Conservation (phyloP, 2,797 vertebrate genomes). For the Pseudocheirus occidentalis region DNA sequence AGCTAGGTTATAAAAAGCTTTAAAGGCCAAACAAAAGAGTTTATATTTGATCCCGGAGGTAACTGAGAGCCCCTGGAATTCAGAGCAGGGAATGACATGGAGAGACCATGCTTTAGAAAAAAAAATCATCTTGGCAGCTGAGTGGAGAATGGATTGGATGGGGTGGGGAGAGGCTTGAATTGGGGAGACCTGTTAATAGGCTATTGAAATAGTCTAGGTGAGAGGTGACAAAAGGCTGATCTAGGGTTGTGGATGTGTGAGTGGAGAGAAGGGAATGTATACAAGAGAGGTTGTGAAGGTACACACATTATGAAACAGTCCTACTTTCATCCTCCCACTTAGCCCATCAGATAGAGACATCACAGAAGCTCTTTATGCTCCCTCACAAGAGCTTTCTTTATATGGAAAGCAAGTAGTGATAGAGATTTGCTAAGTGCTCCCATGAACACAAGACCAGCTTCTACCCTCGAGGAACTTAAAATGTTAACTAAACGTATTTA, state of each 20-base stretch:
- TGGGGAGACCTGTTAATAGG: neutral
- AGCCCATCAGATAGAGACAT: neutral
- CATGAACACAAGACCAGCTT: conserved; percentile 1
- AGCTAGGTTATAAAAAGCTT: neutral
- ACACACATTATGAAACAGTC: neutral
- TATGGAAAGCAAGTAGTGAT: neutral
- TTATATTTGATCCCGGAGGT: neutral
- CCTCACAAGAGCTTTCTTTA: neutral
- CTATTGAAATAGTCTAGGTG: neutral
- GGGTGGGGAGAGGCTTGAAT: neutral
- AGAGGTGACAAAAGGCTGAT: neutral
- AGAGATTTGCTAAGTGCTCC: neutral
- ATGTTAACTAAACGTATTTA: neutral
- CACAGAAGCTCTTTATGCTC: neutral
- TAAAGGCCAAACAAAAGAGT: neutral
- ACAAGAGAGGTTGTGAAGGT: neutral
- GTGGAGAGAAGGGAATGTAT: neutral
- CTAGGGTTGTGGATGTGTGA: neutral
- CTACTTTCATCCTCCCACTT: neutral
- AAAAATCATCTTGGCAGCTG: neutral
- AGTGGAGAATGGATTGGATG: neutral
- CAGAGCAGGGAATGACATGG: neutral
- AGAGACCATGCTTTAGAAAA: neutral
- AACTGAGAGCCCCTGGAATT: neutral
- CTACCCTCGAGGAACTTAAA: neutral